A percentile compares a stretch with the other conserved stretches of the same genome.
phyloP scores from a whole-genome alignment of 2,888 invertebrate genomes.

The Harpagoxenus sublaevis region DNA sequence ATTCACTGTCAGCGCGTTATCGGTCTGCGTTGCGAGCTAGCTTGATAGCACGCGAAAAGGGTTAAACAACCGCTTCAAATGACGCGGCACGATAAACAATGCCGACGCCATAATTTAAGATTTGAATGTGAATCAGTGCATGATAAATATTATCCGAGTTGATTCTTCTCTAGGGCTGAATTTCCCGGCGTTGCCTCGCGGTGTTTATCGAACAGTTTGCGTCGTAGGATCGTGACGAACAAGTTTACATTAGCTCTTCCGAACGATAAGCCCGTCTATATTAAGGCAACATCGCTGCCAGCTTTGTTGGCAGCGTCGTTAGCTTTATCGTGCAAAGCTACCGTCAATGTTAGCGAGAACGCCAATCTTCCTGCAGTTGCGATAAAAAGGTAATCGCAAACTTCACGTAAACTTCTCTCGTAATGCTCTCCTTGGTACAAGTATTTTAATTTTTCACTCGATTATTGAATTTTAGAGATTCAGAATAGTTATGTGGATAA shows the following conservation, averaged over 20 bases:
- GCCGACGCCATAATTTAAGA: constrained; percentile 46
- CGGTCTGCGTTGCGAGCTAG: constrained; percentile 44
- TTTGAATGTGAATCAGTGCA: constrained; percentile 1
- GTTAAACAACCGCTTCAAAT: constrained; percentile 53
- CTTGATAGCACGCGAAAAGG: constrained; percentile 54
- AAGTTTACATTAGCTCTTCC: constrained; percentile 45
- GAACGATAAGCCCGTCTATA: constrained; percentile 47
- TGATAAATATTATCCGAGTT: neutral
- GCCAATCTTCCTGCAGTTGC: constrained; percentile 1
- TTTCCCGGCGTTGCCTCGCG: neutral
- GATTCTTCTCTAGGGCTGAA: neutral
- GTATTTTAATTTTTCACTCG: neutral
- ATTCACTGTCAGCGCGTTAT: constrained; percentile 72
- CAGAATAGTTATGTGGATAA: neutral
- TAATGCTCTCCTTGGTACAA: neutral
- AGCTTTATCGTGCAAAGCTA: constrained; percentile 33
- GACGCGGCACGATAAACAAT: constrained; percentile 33
- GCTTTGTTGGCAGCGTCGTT: constrained; percentile 29
- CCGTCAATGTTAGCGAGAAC: constrained; percentile 22
- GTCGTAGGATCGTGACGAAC: constrained; percentile 38
- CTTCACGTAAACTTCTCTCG: neutral
- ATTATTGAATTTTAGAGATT: neutral
- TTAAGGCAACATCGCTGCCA: constrained; percentile 37
- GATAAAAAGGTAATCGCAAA: constrained; percentile 32
- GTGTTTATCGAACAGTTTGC: constrained; percentile 42